These are phyloP conservation scores for Biston betularia DNA, from an alignment of 2,888 invertebrate species.

Conservation along the genomic window DNA sequence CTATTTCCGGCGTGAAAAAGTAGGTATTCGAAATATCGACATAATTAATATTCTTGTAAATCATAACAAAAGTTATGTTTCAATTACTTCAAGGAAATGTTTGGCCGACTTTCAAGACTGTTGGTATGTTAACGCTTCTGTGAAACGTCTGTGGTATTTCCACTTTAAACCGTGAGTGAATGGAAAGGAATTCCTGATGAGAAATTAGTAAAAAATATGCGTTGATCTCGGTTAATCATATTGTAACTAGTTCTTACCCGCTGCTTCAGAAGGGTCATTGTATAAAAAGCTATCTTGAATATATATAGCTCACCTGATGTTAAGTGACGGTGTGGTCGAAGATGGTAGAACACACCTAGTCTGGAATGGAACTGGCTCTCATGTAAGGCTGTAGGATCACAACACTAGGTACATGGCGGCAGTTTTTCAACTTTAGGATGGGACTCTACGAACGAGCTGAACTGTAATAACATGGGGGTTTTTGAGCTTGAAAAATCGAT, in stretches of 20 bases:
- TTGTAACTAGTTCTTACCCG: neutral
- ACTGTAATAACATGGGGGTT: no score
- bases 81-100: constrained; percentile 42
- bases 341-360: no score
- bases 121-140: constrained; percentile 15
- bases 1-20: constrained; percentile 3
- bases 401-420: no score
- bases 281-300: no score
- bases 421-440: no score
- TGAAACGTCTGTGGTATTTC: constrained; percentile 24
- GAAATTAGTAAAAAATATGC: neutral
- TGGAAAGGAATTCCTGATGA: constrained; percentile 6
- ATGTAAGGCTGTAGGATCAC: no score
- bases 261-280: no score
- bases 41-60: constrained; percentile 41
- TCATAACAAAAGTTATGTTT: constrained; percentile 46
- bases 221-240: neutral
- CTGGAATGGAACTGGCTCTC: no score
- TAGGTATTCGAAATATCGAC: constrained; percentile 17
- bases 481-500: no score
- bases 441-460: no score
- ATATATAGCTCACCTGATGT: no score
- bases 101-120: constrained; percentile 50
- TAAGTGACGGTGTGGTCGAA: no score
- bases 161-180: constrained; percentile 4